Conservation (phyloP, 2,888 invertebrate species). For the Dryococelus australis region DNA sequence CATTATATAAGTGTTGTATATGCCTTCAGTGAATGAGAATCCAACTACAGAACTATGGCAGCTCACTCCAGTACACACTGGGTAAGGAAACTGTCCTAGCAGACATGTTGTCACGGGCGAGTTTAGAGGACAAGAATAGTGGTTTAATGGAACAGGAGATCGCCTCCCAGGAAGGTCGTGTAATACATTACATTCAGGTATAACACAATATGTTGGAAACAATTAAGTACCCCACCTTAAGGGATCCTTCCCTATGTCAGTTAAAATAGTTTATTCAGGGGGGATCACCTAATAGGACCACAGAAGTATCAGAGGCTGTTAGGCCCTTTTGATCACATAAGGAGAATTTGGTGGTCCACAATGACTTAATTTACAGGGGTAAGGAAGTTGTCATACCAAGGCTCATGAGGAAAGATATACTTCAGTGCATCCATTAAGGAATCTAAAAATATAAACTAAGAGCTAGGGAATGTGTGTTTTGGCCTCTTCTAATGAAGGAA, state of each 20-base stretch:
- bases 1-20: too few relatives aligned
- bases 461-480: neutral
- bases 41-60: neutral
- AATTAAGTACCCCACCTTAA: neutral
- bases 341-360: neutral
- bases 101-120: neutral
- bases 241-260: neutral
- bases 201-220: neutral
- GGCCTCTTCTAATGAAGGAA: neutral
- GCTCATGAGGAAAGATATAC: neutral
- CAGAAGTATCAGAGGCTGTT: neutral
- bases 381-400: neutral
- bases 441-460: neutral
- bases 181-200: neutral
- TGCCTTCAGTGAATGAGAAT: neutral
- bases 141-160: neutral
- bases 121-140: neutral
- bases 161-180: too few relatives aligned
- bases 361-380: neutral
- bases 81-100: neutral
- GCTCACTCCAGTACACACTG: neutral
- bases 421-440: neutral
- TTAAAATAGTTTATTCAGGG: neutral
- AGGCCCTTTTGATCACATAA: neutral
- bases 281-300: neutral